Evolutionary conservation across 2,113 vertebrate genomes (phyloP).

Genomic region (Rhea americana): DNA sequence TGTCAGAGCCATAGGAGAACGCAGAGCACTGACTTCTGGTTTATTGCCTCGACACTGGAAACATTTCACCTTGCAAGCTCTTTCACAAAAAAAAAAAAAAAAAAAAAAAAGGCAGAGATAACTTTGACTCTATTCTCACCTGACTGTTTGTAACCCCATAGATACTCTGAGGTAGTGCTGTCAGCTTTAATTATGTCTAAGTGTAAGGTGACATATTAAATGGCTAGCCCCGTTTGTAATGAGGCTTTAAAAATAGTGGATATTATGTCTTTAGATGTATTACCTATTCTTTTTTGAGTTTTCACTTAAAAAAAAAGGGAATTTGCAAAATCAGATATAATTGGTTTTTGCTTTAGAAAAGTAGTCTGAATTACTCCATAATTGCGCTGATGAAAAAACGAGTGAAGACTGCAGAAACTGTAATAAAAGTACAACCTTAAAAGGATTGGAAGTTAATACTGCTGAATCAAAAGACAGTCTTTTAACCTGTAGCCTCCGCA

Average conservation of each 20-base stretch:
- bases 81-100: neutral
- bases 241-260: neutral
- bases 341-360: conserved; percentile 43
- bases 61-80: neutral
- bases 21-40: neutral
- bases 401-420: conserved; percentile 18
- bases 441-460: conserved; percentile 48
- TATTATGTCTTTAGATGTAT: neutral
- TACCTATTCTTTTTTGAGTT: neutral
- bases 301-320: neutral
- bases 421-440: conserved; percentile 52
- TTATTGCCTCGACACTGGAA: neutral
- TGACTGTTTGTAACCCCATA: neutral
- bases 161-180: neutral
- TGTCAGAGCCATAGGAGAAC: neutral
- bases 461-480: conserved; percentile 48
- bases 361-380: conserved; percentile 44
- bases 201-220: neutral
- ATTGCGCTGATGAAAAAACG: conserved; percentile 18
- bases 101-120: neutral
- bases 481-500: conserved; percentile 29
- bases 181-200: neutral
- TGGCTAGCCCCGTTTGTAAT: neutral
- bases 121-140: neutral
- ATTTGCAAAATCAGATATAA: conserved; percentile 51